Percentiles rank a stretch among this genome's conserved stretches.
Conservation (phyloP, 2,113 vertebrate species). For the Lophura nycthemera region DNA sequence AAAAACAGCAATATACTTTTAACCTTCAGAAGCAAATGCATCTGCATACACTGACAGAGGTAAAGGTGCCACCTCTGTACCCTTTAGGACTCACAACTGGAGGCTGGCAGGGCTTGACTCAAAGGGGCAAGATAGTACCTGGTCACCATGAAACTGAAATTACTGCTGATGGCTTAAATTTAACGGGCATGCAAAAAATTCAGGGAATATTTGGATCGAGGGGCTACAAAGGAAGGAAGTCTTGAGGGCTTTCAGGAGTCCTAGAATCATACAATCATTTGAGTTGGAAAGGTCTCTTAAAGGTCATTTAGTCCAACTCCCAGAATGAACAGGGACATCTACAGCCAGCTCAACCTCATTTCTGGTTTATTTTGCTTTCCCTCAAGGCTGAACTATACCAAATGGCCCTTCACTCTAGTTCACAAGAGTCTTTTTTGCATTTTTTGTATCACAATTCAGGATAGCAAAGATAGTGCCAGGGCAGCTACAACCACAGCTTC, state of each 20-base stretch:
- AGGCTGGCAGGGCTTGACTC: neutral
- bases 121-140: neutral
- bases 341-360: neutral
- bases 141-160: constrained; percentile 19
- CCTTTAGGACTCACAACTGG: neutral
- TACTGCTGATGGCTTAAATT: constrained; percentile 45
- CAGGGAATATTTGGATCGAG: constrained; percentile 34
- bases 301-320: too few species aligned
- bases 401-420: neutral
- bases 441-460: neutral
- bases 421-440: neutral
- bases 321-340: too few species aligned
- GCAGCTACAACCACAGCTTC: constrained; percentile 34
- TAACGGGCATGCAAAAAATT: constrained; percentile 32
- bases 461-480: constrained; percentile 52
- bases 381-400: neutral
- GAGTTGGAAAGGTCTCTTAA: too few species aligned
- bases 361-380: constrained; percentile 45
- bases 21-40: constrained; percentile 13
- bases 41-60: neutral
- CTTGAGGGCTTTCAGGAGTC: neutral
- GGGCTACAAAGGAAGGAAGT: constrained; percentile 13
- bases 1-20: neutral
- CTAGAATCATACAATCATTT: neutral
- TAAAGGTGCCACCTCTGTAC: neutral